Evolutionary conservation across 2,113 vertebrate species (phyloP).

Genomic region (Brachypteracias leptosomus): DNA sequence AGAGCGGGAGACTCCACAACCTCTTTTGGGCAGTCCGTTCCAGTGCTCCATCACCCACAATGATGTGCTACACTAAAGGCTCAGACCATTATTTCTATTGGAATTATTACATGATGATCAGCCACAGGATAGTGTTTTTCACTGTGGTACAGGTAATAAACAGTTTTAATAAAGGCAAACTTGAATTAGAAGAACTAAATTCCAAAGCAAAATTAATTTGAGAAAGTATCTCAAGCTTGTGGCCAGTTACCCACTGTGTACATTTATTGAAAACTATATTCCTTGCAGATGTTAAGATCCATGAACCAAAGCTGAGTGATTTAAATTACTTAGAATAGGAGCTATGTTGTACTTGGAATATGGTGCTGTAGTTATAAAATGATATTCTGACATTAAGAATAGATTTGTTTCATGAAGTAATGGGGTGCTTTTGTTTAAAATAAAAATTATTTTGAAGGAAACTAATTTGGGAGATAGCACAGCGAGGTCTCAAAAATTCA

Average conservation of each 20-base stretch:
- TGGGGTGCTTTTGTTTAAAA: background rate
- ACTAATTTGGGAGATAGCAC: background rate
- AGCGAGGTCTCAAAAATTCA: background rate
- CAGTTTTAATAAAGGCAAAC: background rate
- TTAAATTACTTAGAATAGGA: background rate
- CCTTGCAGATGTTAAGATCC: background rate
- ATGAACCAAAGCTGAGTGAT: conserved; percentile 17
- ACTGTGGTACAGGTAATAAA: background rate
- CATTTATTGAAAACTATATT: conserved; percentile 26
- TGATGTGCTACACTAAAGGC: no score
- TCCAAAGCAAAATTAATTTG: background rate
- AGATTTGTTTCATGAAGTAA: background rate
- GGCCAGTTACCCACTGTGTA: background rate
- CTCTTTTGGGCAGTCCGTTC: no score
- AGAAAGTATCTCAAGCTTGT: background rate
- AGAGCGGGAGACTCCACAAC: no score
- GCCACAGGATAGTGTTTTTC: background rate
- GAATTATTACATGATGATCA: background rate
- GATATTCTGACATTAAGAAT: background rate
- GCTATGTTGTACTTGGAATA: conserved; percentile 3
- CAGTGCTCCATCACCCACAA: no score
- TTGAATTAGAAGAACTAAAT: background rate
- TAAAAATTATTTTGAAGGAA: background rate
- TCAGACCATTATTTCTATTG: background rate
- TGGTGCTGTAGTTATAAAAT: conserved; percentile 8